These are phyloP conservation scores for Augochlorella aurata DNA, from an alignment of 2,888 invertebrate genomes.

Conservation along the genomic window DNA sequence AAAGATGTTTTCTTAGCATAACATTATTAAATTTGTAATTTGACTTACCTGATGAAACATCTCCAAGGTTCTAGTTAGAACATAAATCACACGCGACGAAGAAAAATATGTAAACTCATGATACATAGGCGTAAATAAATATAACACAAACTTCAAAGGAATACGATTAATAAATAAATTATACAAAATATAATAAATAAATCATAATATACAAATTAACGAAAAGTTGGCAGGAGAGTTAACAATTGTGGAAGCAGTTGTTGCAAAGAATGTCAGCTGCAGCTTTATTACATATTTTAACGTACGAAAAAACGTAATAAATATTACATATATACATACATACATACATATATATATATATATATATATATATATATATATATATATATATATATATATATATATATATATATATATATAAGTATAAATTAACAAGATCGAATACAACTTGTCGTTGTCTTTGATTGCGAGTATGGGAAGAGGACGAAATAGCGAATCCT, in stretches of 20 bases:
- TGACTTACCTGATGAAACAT: conserved; percentile 27
- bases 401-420: conserved; percentile 68
- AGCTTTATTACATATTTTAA: conserved; percentile 69
- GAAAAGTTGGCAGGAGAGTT: not conserved
- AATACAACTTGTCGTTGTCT: conserved; percentile 61
- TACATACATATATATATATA: conserved; percentile 70
- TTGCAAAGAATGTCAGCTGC: conserved; percentile 61
- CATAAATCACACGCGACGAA: not conserved
- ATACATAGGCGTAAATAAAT: not conserved
- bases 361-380: conserved; percentile 67
- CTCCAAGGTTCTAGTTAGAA: not conserved
- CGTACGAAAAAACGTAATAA: conserved; percentile 73
- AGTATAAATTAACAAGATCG: conserved; percentile 64
- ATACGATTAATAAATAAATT: not conserved
- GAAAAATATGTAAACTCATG: conserved; percentile 12
- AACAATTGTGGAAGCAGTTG: conserved; percentile 12
- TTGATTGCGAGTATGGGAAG: conserved; percentile 58
- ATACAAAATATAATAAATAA: not conserved
- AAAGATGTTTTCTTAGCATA: no score
- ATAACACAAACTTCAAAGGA: not conserved
- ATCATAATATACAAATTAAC: not conserved
- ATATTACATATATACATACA: conserved; percentile 71
- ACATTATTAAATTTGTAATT: no score
- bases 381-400: conserved; percentile 68
- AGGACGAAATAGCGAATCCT: conserved; percentile 48